A percentile compares a stretch with the other conserved stretches of the same genome.
phyloP scores from a whole-genome alignment of 2,888 invertebrate genomes.

The Sussaba pulchella region DNA sequence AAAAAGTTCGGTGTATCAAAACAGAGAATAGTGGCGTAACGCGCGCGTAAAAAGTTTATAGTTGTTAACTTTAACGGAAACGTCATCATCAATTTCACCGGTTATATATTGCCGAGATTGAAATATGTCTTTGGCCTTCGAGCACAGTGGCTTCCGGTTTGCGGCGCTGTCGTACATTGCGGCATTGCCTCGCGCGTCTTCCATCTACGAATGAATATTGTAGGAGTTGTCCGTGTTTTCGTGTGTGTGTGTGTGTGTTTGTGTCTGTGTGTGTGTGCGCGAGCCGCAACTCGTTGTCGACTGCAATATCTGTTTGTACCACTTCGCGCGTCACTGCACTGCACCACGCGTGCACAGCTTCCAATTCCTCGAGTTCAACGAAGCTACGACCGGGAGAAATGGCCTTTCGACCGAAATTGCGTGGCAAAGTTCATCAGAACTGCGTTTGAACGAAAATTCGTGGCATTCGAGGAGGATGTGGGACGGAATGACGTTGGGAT shows the following conservation, averaged over 20 bases:
- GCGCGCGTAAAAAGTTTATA: constrained; percentile 41
- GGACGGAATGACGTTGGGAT: too few relatives aligned
- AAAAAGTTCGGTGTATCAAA: constrained; percentile 39
- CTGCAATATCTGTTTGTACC: constrained; percentile 44
- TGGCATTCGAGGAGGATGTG: not conserved
- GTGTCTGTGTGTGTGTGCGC: too few relatives aligned
- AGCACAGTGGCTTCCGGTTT: constrained; percentile 36
- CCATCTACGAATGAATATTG: constrained; percentile 38
- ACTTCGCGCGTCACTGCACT: constrained; percentile 41
- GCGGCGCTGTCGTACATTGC: constrained; percentile 19
- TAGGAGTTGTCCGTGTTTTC: constrained; percentile 35
- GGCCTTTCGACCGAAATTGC: constrained; percentile 18
- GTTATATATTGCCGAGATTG: constrained; percentile 45
- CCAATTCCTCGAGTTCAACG: not conserved
- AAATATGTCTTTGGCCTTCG: constrained; percentile 37
- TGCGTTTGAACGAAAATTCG: constrained; percentile 33
- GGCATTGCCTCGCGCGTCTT: constrained; percentile 18
- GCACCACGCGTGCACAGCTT: not conserved
- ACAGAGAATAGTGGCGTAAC: not conserved
- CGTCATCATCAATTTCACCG: constrained; percentile 48
- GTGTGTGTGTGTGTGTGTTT: too few relatives aligned
- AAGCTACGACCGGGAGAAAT: not conserved
- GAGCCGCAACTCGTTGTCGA: constrained; percentile 33
- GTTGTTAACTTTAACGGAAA: constrained; percentile 52
- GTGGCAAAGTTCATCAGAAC: constrained; percentile 19